Conservation (phyloP, 2,797 vertebrate species). For the Peromyscus melanophrys region DNA sequence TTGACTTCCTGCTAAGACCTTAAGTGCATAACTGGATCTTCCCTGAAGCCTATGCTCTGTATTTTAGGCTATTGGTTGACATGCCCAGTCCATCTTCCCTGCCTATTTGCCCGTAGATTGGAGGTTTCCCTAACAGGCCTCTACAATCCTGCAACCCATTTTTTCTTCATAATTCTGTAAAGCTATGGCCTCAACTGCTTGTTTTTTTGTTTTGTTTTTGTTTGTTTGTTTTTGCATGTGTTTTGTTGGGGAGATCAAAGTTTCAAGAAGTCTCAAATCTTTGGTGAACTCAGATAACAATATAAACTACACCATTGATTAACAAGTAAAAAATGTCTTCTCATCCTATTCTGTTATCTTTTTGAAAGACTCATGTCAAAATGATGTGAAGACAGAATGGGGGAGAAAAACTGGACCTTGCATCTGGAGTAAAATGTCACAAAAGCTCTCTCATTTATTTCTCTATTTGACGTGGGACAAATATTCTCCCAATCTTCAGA, state of each 20-base stretch:
- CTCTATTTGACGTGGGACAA: not conserved
- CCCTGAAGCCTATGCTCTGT: not conserved
- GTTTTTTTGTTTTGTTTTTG: too few relatives aligned
- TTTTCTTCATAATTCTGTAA: not conserved
- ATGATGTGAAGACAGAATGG: not conserved
- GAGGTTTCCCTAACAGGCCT: not conserved
- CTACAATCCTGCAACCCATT: too few relatives aligned
- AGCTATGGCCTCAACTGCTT: not conserved
- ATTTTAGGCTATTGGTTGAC: not conserved
- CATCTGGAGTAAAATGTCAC: not conserved
- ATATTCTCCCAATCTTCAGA: not conserved
- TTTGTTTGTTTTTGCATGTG: not conserved
- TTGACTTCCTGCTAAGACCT: not conserved
- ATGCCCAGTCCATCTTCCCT: not conserved
- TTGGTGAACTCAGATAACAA: conserved; percentile 25
- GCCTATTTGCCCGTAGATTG: not conserved
- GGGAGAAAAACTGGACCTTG: not conserved
- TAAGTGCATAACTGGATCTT: not conserved
- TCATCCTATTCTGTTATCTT: not conserved
- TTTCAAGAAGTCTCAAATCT: conserved; percentile 48
- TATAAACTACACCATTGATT: not conserved
- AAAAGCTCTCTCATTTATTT: not conserved
- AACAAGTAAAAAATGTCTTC: not conserved
- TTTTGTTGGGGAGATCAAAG: not conserved
- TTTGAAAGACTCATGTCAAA: not conserved